Base-by-base conservation (phyloP, 2,888 invertebrate genomes). In the Lacanobia wlatinum region DNA sequence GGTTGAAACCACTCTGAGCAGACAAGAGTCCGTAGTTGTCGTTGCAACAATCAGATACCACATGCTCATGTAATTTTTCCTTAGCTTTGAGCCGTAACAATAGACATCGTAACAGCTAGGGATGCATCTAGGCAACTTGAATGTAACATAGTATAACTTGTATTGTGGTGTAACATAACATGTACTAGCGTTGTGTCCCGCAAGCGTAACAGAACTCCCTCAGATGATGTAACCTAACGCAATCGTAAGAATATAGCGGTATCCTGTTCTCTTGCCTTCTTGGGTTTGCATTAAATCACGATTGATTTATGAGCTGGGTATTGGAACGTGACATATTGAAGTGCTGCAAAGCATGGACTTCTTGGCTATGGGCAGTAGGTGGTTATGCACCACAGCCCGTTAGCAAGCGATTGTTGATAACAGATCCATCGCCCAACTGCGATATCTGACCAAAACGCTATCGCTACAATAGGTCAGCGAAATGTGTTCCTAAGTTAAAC, bases 151-250 rank as follows among this genome's bases (percentile, higher is more conserved):
- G 8, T 70, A 64, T 48, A 78, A 77, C 70, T 61, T 18, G 82
- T 77, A 70, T 56, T 77, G 78, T 78, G 82, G 77, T 82, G 82
- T 70, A 78, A 78, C 40, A 50, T 46, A 75, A 52, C 77, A 60
- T 69, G 77, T 21, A 53, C 28, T 58, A 77, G 64, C 58, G 73
- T 82, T 56, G 10, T 67, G 73, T 68, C 67, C 55, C 79, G 66
- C 80, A 70, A 63, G 38, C 83, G 79, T 79, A 79, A 83, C 83
- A 72, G 63, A 79, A 83, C 63, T 78, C 83, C 81, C 38, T 82
- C 56, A 38, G 83, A 73, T 78, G 78, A 78, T 62, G 83, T 80
- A 80, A 80, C 83, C 34, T 6, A 52, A 68, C 28, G 79, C 73
- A 78, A 79, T 79, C 79, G 83, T 68, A 82, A 72, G 67, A 79